Evolutionary conservation across 2,113 vertebrate species (phyloP).

Genomic region (Misgurnus anguillicaudatus): DNA sequence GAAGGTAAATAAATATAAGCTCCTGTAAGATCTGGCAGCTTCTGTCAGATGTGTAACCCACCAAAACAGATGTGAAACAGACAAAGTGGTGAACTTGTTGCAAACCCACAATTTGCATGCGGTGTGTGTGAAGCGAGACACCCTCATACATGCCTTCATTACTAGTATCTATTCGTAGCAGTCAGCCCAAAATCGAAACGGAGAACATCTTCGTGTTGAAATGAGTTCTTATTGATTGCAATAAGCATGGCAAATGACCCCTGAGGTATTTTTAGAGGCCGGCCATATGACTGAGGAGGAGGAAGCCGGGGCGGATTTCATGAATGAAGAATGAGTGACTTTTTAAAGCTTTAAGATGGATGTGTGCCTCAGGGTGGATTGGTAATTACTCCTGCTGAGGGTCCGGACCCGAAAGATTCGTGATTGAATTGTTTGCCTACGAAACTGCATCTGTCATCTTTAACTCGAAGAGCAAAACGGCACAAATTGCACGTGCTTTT

Average conservation of each 20-base stretch:
- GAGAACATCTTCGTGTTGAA: conserved; percentile 8
- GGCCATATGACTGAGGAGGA: conserved; percentile 60
- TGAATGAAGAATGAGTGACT: conserved; percentile 70
- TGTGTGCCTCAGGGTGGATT: conserved; percentile 56
- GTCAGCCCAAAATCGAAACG: conserved; percentile 30
- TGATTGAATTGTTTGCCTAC: conserved; percentile 67
- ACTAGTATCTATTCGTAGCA: background rate
- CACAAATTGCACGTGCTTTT: conserved; percentile 59
- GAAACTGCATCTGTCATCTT: conserved; percentile 59
- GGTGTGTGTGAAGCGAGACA: background rate
- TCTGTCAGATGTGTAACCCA: background rate
- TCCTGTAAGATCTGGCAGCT: background rate
- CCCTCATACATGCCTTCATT: background rate
- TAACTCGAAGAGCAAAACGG: conserved; percentile 60
- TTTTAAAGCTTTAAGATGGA: conserved; percentile 57
- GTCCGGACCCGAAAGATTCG: conserved; percentile 43
- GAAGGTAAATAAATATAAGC: background rate
- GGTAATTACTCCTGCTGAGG: conserved; percentile 65
- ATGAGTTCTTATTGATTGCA: conserved; percentile 67
- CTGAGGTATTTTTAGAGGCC: conserved; percentile 73
- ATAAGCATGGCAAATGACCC: conserved; percentile 73
- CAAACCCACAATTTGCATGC: background rate
- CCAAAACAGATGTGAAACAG: background rate
- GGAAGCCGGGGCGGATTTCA: conserved; percentile 63
- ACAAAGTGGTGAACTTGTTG: background rate